Conservation (phyloP, 2,888 invertebrate species). For the Dynastes grantii region DNA sequence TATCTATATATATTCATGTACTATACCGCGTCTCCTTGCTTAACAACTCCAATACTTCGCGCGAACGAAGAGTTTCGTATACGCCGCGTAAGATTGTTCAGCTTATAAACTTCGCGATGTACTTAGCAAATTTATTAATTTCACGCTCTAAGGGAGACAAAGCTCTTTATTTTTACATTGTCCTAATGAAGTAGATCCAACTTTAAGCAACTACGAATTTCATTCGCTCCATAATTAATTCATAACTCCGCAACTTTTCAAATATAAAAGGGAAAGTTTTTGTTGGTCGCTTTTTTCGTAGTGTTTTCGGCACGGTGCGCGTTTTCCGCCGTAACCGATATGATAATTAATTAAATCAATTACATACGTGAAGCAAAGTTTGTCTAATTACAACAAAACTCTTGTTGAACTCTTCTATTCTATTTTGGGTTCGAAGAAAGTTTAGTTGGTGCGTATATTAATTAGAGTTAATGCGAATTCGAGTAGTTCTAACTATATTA, state of each 20-base stretch:
- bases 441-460: background rate
- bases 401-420: background rate
- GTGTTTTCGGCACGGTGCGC: background rate
- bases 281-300: conserved; percentile 22
- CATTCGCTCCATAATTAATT: conserved; percentile 49
- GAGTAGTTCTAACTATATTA: too few relatives aligned
- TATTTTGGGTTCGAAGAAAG: background rate
- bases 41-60: conserved; percentile 18
- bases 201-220: conserved; percentile 53
- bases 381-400: background rate
- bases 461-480: too few relatives aligned
- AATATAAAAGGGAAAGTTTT: conserved; percentile 44
- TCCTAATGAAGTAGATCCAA: conserved; percentile 52
- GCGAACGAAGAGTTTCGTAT: conserved; percentile 45
- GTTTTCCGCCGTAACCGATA: conserved; percentile 14
- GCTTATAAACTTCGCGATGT: conserved; percentile 60
- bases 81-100: conserved; percentile 55
- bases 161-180: conserved; percentile 57
- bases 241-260: conserved; percentile 50
- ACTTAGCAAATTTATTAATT: conserved; percentile 61
- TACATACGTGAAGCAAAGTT: conserved; percentile 17
- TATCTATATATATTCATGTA: background rate
- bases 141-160: conserved; percentile 58
- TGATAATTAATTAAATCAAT: conserved; percentile 21
- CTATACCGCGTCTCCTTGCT: background rate